Evolutionary conservation across 2,888 invertebrate species (phyloP), one percentile per base, ranked within the genome.

Genomic region (Melanotus villosus): DNA sequence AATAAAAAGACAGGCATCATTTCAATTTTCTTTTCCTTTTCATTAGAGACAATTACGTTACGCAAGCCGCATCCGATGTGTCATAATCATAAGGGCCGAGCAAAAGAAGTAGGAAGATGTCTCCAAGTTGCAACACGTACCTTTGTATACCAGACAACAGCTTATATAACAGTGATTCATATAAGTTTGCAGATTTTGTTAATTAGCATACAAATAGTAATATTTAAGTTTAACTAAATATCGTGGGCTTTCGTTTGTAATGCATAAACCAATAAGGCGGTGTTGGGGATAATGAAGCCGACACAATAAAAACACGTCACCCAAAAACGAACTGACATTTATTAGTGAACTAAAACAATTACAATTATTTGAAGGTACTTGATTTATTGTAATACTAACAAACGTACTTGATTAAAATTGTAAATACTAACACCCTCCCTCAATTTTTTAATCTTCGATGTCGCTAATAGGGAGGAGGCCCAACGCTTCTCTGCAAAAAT

Each of bases 171-270:
- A 38, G 18, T 63, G 60, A 60, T 32, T 60, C 60, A 60, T 60
- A 19, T 21, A 12, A 9, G 41, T 47, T 47, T 47, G 52, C 34
- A 36, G 23, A 58, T 65, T 65, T 65, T n/a, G 36, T 45, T 47
- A 43, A 65, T 65, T 65, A 65, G 36, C 65, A 65, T 65, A 65
- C 65, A 65, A 65, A 65, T 56, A 18, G 63, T 26, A 52, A 21
- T 38, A 10, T 19, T 47, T 38, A 38, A 36, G 14, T 52, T 34
- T 16, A 16, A 41, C 3, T 16, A 16, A 14, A 41, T 41, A 6
- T 7, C 41, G 41, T 41, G 16, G 41, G 41, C 12, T 41, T 41
- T 41, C 6, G 41, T 14, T 16, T 41, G 41, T 41, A 14, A 41
- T 41, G 14, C 41, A 14, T 14, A 41, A 47, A 19, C 47, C 12